Conservation (phyloP, 92 coral and sea anemone genomes). For the Phenganax stokvisi region DNA sequence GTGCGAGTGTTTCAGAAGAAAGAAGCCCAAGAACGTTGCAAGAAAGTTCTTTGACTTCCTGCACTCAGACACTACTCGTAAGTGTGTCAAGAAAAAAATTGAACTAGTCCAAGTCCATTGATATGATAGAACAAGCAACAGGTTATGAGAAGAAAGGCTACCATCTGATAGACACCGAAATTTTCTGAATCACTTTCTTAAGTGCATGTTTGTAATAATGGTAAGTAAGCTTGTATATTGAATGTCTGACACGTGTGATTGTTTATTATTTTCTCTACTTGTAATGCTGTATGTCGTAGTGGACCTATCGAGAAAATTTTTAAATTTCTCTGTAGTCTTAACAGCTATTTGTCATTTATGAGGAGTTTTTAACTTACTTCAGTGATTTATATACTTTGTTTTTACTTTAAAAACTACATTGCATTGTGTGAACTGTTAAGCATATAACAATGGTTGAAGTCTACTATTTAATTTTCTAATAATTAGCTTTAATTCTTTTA, state of each 20-base stretch:
- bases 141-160: conserved; percentile 40
- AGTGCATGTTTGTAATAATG: conserved; percentile 48
- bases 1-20: conserved; percentile 13
- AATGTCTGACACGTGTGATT: neutral
- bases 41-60: conserved; percentile 41
- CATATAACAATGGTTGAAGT: neutral
- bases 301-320: neutral
- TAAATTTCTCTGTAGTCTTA: neutral
- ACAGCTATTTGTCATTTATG: neutral
- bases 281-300: neutral
- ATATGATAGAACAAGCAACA: conserved; percentile 12
- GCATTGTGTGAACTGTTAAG: conserved; percentile 3
- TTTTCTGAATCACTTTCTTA: conserved; percentile 45
- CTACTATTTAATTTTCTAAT: neutral
- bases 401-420: neutral
- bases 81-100: conserved; percentile 41
- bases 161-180: conserved; percentile 11
- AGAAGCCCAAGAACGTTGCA: conserved; percentile 8
- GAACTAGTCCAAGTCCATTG: conserved; percentile 19
- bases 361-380: neutral
- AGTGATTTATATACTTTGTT: neutral
- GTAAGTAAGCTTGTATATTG: conserved; percentile 37
- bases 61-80: conserved; percentile 47
- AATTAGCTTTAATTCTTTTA: neutral
- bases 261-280: neutral